Percentiles rank a stretch among this genome's conserved stretches.
Conservation (phyloP, 2,797 vertebrate genomes). For the Eulemur coronatus region DNA sequence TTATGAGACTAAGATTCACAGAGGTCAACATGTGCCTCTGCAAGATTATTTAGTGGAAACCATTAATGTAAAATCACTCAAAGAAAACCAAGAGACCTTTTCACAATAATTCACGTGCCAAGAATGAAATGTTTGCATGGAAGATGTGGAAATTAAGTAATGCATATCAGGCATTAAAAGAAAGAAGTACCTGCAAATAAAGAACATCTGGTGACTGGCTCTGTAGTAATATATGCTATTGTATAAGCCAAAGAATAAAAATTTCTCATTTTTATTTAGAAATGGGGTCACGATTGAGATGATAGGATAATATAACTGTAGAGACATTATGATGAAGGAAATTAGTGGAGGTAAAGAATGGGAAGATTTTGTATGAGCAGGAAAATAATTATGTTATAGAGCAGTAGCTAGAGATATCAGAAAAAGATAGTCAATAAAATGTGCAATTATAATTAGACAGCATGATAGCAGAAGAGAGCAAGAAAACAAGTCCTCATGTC, state of each 20-base stretch:
- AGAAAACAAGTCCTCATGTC: neutral
- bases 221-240: neutral
- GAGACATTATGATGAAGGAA: neutral
- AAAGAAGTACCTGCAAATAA: slow-evolving; percentile 2
- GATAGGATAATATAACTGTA: neutral
- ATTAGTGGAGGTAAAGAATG: neutral
- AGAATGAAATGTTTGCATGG: neutral
- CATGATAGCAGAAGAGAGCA: neutral
- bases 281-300: neutral
- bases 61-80: slow-evolving; percentile 17
- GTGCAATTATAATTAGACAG: neutral
- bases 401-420: neutral
- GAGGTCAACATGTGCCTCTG: neutral
- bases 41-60: slow-evolving; percentile 33
- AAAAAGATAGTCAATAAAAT: neutral
- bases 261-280: slow-evolving; percentile 42
- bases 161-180: slow-evolving; percentile 11
- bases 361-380: neutral
- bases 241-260: neutral
- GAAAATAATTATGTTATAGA: neutral
- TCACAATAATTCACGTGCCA: slow-evolving; percentile 7
- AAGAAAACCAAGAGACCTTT: neutral
- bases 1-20: neutral
- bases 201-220: neutral
- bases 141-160: neutral